Evolutionary conservation across 2,797 vertebrate species (phyloP).

Genomic region (Rhabdophis nuchalis): DNA sequence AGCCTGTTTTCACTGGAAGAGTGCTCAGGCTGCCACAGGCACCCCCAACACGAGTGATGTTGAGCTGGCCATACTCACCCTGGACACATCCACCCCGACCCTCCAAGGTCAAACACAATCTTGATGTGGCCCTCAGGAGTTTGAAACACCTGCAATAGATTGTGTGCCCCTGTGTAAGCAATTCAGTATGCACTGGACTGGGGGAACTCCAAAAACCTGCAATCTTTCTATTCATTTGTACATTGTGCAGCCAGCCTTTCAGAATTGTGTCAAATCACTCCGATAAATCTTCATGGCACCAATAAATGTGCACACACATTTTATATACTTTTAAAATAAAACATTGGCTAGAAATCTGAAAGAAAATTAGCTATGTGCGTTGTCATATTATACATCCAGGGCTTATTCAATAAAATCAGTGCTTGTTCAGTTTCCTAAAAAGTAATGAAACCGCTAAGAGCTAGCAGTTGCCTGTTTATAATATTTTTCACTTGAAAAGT

Average conservation of each 20-base stretch:
- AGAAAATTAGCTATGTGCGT: not conserved
- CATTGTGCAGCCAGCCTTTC: not conserved
- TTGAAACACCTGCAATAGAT: not conserved
- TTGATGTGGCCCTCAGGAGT: too few species aligned
- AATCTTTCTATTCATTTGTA: not conserved
- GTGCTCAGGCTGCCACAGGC: too few species aligned
- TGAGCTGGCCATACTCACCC: too few species aligned
- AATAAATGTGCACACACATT: not conserved
- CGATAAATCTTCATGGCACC: not conserved
- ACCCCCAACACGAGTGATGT: too few species aligned
- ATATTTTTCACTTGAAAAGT: slow-evolving; percentile 4
- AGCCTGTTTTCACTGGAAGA: too few species aligned
- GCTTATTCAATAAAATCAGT: not conserved
- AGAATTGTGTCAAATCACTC: not conserved
- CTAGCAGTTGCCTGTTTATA: not conserved
- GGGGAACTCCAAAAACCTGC: not conserved
- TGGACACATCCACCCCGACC: too few species aligned
- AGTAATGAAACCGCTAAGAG: not conserved
- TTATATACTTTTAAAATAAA: not conserved
- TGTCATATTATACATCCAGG: not conserved
- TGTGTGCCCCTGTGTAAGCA: not conserved
- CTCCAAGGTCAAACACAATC: too few species aligned
- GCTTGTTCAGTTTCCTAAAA: not conserved
- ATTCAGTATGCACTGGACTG: not conserved
- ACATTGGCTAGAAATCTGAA: not conserved